phyloP scores from a whole-genome alignment of 2,797 vertebrate species.

The Meda fulgida region DNA sequence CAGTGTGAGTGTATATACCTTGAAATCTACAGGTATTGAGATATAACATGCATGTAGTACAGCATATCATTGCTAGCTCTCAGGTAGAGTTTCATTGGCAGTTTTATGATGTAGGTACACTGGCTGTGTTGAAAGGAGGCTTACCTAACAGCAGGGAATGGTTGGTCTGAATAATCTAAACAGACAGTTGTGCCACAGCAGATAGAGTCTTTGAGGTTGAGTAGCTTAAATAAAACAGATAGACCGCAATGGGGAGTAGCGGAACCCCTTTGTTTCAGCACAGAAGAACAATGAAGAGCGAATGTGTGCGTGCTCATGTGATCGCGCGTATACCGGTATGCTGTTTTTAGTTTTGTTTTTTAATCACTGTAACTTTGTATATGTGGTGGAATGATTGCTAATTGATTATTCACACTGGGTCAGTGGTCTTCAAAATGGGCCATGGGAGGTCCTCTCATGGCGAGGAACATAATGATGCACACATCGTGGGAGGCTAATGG shows the following conservation, averaged over 20 bases:
- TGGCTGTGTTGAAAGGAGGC: slow-evolving; percentile 55
- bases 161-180: slow-evolving; percentile 58
- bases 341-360: too few relatives aligned
- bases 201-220: slow-evolving; percentile 51
- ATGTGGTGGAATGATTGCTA: slow-evolving; percentile 34
- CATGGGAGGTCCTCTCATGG: slow-evolving; percentile 45
- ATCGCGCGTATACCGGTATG: neutral
- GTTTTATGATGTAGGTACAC: slow-evolving; percentile 37
- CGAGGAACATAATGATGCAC: slow-evolving; percentile 52
- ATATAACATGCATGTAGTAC: neutral
- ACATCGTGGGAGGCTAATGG: slow-evolving; percentile 53
- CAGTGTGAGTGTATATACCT: neutral
- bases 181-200: slow-evolving; percentile 62
- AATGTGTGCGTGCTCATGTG: slow-evolving; percentile 22
- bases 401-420: slow-evolving; percentile 53
- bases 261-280: slow-evolving; percentile 42
- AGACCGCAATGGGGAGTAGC: slow-evolving; percentile 33
- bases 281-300: slow-evolving; percentile 39
- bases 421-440: slow-evolving; percentile 43
- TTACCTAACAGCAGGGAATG: slow-evolving; percentile 52
- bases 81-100: slow-evolving; percentile 25
- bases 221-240: slow-evolving; percentile 52
- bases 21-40: neutral
- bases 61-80: slow-evolving; percentile 19
- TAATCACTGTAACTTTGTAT: slow-evolving; percentile 23